These are phyloP conservation scores for Zygothrica quintamaculata DNA, from an alignment of 2,888 invertebrate species.

Conservation along the genomic window DNA sequence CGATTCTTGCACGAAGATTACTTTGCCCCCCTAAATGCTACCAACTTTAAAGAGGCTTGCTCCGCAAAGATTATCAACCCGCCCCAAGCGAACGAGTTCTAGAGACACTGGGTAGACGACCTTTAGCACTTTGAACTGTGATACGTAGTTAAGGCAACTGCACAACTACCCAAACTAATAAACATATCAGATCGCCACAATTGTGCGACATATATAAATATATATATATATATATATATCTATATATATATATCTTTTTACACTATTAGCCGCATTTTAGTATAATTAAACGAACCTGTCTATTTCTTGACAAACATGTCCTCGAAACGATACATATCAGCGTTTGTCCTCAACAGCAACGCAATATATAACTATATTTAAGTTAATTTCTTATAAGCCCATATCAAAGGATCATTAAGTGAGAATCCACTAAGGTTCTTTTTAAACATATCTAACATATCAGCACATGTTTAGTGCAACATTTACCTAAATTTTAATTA, in stretches of 20 bases:
- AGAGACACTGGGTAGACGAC: constrained; percentile 28
- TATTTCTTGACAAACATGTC: constrained; percentile 8
- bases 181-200: constrained; percentile 39
- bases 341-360: constrained; percentile 28
- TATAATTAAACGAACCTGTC: constrained; percentile 24
- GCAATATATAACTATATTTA: constrained; percentile 33
- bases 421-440: background rate
- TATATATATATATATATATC: constrained; percentile 5
- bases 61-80: constrained; percentile 82
- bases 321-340: constrained; percentile 70
- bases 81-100: constrained; percentile 83
- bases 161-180: constrained; percentile 32
- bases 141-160: constrained; percentile 59
- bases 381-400: constrained; percentile 9
- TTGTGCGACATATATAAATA: background rate
- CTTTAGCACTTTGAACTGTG: constrained; percentile 66
- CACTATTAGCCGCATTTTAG: constrained; percentile 37
- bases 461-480: constrained; percentile 41
- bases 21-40: constrained; percentile 92
- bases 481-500: constrained; percentile 24
- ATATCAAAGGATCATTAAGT: no score
- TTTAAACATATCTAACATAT: constrained; percentile 53
- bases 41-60: constrained; percentile 95
- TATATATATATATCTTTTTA: constrained; percentile 3
- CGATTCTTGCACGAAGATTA: constrained; percentile 95